Percentiles rank a stretch among this genome's conserved stretches.
Evolutionary conservation across 2,113 vertebrate genomes (phyloP).

Genomic region (Excalfactoria chinensis): DNA sequence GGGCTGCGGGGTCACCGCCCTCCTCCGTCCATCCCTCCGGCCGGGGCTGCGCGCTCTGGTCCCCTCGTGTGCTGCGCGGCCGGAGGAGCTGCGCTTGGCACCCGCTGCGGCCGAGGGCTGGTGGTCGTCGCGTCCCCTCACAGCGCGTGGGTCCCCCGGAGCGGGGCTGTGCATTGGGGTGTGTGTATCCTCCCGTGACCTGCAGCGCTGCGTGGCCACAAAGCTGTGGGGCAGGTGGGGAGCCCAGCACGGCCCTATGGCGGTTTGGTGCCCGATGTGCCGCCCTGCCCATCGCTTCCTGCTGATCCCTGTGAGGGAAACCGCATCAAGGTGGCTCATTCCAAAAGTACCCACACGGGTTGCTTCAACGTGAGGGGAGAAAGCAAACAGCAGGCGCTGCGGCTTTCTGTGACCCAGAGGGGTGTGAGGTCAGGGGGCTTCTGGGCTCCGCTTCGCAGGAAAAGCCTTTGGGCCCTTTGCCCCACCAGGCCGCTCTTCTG

Average conservation of each 20-base stretch:
- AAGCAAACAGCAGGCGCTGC: accelerated
- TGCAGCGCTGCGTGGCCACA: neutral
- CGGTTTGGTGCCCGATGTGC: neutral
- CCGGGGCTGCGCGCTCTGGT: neutral
- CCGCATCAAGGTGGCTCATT: too few species aligned
- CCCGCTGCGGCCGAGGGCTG: neutral
- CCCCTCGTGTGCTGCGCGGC: neutral
- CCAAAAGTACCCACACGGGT: neutral
- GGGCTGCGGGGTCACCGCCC: too few species aligned
- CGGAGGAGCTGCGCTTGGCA: neutral
- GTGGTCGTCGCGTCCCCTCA: neutral
- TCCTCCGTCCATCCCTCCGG: neutral
- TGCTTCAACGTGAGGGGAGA: neutral
- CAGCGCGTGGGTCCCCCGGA: neutral
- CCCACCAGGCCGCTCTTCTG: neutral
- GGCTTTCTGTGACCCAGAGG: too few species aligned
- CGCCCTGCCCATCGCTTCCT: neutral
- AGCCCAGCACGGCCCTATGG: neutral
- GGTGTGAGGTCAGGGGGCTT: neutral
- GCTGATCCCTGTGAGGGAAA: too few species aligned
- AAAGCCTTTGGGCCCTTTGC: neutral
- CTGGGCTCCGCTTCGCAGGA: neutral
- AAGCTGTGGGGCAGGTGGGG: neutral
- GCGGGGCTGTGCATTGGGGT: neutral
- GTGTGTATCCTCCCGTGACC: too few species aligned